Percentiles rank a stretch among this genome's conserved stretches.
Conservation (phyloP, 1,140 invertebrate genomes). For the Diachasma alloeum region DNA sequence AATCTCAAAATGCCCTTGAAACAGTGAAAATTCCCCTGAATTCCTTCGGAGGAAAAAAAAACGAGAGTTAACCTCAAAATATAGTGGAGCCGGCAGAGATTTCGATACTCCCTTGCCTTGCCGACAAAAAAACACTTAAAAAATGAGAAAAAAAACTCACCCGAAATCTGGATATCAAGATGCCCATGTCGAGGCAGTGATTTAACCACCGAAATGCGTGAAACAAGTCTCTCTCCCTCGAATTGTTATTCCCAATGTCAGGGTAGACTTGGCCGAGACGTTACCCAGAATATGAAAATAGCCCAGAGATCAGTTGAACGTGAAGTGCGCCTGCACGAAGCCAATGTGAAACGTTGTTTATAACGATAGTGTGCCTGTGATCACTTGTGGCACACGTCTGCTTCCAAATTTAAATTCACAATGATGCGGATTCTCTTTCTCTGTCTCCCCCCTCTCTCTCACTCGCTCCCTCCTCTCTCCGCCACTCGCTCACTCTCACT, state of each 20-base stretch:
- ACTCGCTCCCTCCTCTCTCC: no score
- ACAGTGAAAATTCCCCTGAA: neutral
- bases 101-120: slow-evolving; percentile 1
- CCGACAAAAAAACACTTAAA: slow-evolving; percentile 22
- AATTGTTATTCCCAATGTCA: neutral
- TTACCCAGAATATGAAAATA: slow-evolving; percentile 8
- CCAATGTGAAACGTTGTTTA: neutral
- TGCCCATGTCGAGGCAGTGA: slow-evolving; percentile 48
- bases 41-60: no score
- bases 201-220: neutral
- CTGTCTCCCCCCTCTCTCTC: slow-evolving; percentile 1
- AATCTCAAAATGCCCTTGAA: neutral
- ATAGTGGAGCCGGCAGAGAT: neutral
- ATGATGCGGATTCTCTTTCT: neutral
- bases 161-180: slow-evolving; percentile 59
- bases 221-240: neutral
- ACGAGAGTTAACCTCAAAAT: slow-evolving; percentile 24
- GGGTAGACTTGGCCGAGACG: neutral
- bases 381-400: neutral
- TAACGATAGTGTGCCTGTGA: neutral
- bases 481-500: neutral
- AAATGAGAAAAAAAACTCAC: slow-evolving; percentile 49
- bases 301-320: neutral
- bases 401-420: slow-evolving; percentile 28
- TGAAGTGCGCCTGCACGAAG: neutral